Conservation (phyloP, 1,140 invertebrate species). For the Ephestia elutella region DNA sequence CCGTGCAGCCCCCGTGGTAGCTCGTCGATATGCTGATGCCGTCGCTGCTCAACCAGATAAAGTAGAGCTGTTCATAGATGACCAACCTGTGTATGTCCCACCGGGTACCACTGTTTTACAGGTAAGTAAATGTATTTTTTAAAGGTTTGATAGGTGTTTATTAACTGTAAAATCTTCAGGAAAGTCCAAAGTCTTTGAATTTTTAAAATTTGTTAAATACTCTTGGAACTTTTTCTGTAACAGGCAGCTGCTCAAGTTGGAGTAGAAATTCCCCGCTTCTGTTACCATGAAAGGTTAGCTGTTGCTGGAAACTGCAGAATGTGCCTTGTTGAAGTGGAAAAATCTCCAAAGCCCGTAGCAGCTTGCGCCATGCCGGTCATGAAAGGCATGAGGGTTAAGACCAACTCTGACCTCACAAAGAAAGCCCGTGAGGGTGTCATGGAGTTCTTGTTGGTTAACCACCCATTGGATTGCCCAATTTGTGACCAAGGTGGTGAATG, state of each 20-base stretch:
- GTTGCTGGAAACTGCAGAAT: constrained; percentile 99
- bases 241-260: constrained; percentile 95
- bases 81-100: constrained; percentile 93
- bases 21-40: constrained; percentile 49
- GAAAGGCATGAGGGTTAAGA: constrained; percentile 97
- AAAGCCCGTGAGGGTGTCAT: constrained; percentile 96
- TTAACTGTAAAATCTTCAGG: no score
- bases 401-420: constrained; percentile 95
- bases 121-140: constrained; percentile 76
- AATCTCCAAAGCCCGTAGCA: constrained; percentile 94
- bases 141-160: no score
- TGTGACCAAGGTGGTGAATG: constrained; percentile 99
- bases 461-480: constrained; percentile 99
- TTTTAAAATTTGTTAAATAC: not conserved
- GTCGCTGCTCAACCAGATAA: constrained; percentile 81
- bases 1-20: constrained; percentile 55
- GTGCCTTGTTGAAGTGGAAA: constrained; percentile 99
- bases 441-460: constrained; percentile 99
- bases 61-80: constrained; percentile 98
- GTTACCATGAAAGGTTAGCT: constrained; percentile 98
- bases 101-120: constrained; percentile 98
- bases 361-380: constrained; percentile 99
- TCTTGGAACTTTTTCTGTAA: not conserved
- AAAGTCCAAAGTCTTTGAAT: not conserved
- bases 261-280: constrained; percentile 98